These are phyloP conservation scores for Drosophila elegans DNA, from an alignment of 1,140 invertebrate genomes.

Conservation along the genomic window DNA sequence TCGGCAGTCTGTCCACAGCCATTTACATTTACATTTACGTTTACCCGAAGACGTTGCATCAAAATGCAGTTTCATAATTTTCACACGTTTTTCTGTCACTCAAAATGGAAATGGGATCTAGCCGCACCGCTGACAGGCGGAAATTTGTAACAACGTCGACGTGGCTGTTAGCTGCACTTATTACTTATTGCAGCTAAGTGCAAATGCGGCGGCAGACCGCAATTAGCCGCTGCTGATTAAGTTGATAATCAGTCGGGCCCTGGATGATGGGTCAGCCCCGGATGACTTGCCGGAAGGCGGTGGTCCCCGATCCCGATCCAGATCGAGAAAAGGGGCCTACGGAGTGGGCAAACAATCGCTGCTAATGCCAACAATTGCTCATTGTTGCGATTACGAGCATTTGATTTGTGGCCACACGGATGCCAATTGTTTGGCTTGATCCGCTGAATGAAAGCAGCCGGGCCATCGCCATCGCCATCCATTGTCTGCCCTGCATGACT, in stretches of 20 bases:
- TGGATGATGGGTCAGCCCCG: constrained; percentile 35
- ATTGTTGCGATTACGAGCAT: constrained; percentile 66
- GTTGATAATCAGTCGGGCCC: constrained; percentile 51
- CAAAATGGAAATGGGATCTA: constrained; percentile 50
- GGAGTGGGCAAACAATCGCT: constrained; percentile 68
- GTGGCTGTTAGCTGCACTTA: constrained; percentile 17
- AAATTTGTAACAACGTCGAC: constrained; percentile 69
- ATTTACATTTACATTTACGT: background rate
- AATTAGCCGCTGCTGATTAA: constrained; percentile 54
- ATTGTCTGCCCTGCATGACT: constrained; percentile 67
- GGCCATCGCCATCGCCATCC: background rate
- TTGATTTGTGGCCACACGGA: constrained; percentile 69
- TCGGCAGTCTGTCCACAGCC: constrained; percentile 57
- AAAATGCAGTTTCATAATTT: constrained; percentile 78
- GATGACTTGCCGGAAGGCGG: constrained; percentile 65
- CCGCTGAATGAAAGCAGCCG: constrained; percentile 60
- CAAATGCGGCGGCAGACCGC: constrained; percentile 69
- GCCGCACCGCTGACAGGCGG: constrained; percentile 61
- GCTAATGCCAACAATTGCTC: constrained; percentile 70
- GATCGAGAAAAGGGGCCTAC: constrained; percentile 27
- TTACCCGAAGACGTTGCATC: constrained; percentile 38
- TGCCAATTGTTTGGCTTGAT: constrained; percentile 62
- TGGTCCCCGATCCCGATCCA: constrained; percentile 17
- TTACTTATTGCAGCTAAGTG: constrained; percentile 59
- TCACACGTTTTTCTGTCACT: constrained; percentile 72